These are phyloP conservation scores for Brachypalpus laphriformis DNA, from an alignment of 2,888 invertebrate species.

Conservation along the genomic window DNA sequence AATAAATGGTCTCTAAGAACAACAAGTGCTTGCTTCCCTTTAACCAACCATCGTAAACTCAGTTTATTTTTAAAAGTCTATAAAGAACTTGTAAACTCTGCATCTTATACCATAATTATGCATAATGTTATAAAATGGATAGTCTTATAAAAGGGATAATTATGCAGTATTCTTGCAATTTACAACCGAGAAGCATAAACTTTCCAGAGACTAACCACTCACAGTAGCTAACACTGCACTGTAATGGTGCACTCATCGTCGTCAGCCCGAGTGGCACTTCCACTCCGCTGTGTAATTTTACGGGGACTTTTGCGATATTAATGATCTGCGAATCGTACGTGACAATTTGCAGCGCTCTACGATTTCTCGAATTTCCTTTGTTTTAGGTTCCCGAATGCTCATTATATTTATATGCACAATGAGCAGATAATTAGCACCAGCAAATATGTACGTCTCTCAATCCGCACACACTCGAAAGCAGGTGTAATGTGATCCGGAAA, in stretches of 20 bases:
- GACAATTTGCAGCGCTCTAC: conserved; percentile 67
- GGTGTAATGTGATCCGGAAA: conserved; percentile 67
- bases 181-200: neutral
- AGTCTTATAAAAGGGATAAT: conserved; percentile 16
- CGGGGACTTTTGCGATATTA: conserved; percentile 50
- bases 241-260: conserved; percentile 36
- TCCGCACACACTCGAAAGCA: conserved; percentile 16
- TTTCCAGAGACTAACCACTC: conserved; percentile 36
- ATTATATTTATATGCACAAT: conserved; percentile 68
- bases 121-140: neutral
- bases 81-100: neutral
- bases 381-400: conserved; percentile 23
- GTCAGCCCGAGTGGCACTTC: neutral
- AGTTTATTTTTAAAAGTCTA: neutral
- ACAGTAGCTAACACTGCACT: conserved; percentile 20
- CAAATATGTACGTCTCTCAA: conserved; percentile 30
- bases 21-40: neutral
- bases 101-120: neutral
- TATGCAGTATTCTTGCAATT: conserved; percentile 36
- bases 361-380: conserved; percentile 43
- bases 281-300: conserved; percentile 16
- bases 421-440: conserved; percentile 69
- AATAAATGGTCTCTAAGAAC: too few relatives aligned
- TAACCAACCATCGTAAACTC: neutral
- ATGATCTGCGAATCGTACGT: conserved; percentile 72